Base-by-base conservation (phyloP, 2,888 invertebrate species). In the Agrotis clavis region DNA sequence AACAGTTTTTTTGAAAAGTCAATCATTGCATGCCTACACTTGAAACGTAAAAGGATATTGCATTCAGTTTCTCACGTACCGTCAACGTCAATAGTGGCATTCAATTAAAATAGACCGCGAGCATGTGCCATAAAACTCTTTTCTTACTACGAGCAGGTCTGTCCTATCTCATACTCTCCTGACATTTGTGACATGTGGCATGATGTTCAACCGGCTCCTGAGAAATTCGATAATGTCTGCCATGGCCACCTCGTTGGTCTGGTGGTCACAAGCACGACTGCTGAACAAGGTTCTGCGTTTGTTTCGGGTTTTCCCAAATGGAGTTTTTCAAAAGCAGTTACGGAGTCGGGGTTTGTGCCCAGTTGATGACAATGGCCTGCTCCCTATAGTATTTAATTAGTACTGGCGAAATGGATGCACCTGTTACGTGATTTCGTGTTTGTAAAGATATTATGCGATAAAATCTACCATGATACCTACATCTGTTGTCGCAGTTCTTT, bases 21-120 rank as follows among this genome's bases (percentile, higher is more conserved):
- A 62, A 69, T 71, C 30, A 64, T 72, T 41, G 25, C 21, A 35
- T 19, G 57, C 2, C n/a, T 5, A 53, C 14, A 41, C 13, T 64
- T 18, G n/a, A 56, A 79, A 65, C 14, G 13, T 54, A 77, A 54
- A 71, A 41, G 63, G 48, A 64, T 67, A 53, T 57, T 62, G 51
- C 45, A 16, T 47, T 57, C 51, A 62, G 71, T 71, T 61, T 62
- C 71, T 69, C 50, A 14, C 18, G 67, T 50, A 30, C 50, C n/a
- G 51, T 71, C 64, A n/a, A 47, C 64, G 65, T 73, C 82, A 71
- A 67, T 65, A 71, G 61, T 68, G 71, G 76, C 72, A 71, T 71
- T 70, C 53, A 74, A 70, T 82, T 71, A 75, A 81, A 79, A 82
- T 68, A 75, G 48, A 60, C 59, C 61, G 50, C 48, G 18, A 75